Percentiles rank a stretch among this genome's conserved stretches.
phyloP scores from a whole-genome alignment of 2,888 invertebrate genomes.

The Clistopyga incitator region DNA sequence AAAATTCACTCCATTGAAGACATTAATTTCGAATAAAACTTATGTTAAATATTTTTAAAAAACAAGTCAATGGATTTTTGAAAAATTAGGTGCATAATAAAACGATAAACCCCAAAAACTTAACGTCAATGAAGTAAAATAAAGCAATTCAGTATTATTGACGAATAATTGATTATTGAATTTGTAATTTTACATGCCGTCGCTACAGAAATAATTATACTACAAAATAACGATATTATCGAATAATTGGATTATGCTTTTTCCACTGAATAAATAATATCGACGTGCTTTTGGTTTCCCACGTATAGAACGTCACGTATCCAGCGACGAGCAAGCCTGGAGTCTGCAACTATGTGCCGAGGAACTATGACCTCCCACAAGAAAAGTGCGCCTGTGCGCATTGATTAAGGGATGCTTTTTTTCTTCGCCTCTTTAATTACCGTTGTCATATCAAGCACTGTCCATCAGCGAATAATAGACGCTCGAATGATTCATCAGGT shows the following conservation, averaged over 20 bases:
- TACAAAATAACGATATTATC: not conserved
- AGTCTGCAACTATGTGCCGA: not conserved
- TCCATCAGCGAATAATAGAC: no score
- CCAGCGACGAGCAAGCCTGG: not conserved
- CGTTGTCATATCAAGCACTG: not conserved
- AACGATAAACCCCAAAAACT: no score
- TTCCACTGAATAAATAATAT: not conserved
- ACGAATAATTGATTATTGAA: no score
- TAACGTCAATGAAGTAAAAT: no score
- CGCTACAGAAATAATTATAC: no score
- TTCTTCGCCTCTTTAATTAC: constrained; percentile 36
- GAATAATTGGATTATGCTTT: not conserved
- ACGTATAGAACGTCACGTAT: not conserved
- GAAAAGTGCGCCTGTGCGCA: not conserved
- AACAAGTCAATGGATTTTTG: not conserved
- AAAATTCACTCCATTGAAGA: not conserved
- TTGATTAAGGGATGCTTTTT: constrained; percentile 6
- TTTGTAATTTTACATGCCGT: no score
- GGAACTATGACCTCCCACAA: constrained; percentile 10
- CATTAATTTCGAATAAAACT: not conserved
- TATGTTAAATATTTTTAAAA: not conserved
- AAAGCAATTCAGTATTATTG: no score
- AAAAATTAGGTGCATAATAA: no score
- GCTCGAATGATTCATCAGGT: no score
- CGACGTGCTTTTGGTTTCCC: not conserved